Evolutionary conservation across 2,113 vertebrate genomes (phyloP).

Genomic region (Tychaedon coryphoeus): DNA sequence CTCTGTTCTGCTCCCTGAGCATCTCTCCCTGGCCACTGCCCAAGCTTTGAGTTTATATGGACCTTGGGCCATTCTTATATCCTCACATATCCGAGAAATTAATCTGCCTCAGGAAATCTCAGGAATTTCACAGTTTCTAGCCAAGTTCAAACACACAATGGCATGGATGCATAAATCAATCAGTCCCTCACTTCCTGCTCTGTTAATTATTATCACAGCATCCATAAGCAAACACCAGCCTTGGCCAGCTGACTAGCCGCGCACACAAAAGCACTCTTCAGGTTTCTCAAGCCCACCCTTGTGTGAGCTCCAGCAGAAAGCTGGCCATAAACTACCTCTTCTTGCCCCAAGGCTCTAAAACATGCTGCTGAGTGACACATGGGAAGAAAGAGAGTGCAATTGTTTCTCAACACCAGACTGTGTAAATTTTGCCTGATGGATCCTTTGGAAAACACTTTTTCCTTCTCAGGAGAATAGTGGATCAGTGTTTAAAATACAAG

Average conservation of each 20-base stretch:
- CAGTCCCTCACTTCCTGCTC: constrained; percentile 24
- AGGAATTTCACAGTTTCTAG: background rate
- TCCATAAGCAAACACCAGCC: constrained; percentile 38
- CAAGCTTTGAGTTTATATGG: background rate
- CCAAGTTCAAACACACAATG: background rate
- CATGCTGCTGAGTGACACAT: background rate
- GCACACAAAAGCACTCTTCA: constrained; percentile 46
- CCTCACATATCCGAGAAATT: background rate
- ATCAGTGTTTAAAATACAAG: background rate
- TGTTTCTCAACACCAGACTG: background rate
- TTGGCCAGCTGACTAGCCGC: background rate
- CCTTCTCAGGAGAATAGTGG: background rate
- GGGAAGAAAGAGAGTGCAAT: background rate
- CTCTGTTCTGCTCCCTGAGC: background rate
- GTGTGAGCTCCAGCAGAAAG: constrained; percentile 18
- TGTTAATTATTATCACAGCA: constrained; percentile 47
- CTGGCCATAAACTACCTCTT: constrained; percentile 16
- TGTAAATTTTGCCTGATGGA: background rate
- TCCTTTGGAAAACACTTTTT: background rate
- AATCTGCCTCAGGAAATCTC: background rate
- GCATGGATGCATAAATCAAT: background rate
- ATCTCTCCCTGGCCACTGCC: background rate
- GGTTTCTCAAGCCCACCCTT: constrained; percentile 49
- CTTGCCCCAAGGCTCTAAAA: background rate
- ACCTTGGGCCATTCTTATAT: background rate